Evolutionary conservation across 2,797 vertebrate genomes (phyloP).

Genomic region (Nannoperca obscura): DNA sequence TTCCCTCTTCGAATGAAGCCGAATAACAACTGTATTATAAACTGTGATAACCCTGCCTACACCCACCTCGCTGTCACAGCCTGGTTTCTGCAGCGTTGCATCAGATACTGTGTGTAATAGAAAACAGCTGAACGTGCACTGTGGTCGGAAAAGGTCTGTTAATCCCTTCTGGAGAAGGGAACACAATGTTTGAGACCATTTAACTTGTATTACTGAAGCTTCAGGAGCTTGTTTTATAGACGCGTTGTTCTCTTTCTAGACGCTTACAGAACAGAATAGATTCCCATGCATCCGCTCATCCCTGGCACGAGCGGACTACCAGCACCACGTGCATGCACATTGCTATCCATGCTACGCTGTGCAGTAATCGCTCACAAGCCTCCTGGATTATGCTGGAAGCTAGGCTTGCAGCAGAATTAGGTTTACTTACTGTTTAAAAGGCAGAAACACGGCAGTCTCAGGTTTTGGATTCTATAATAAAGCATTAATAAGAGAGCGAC

Average conservation of each 20-base stretch:
- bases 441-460: not conserved
- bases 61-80: not conserved
- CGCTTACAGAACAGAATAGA: too few relatives aligned
- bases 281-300: not conserved
- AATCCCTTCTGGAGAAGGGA: conserved; percentile 13
- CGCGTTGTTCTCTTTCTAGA: not conserved
- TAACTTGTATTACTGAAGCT: not conserved
- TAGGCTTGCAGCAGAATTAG: not conserved
- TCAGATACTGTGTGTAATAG: conserved; percentile 9
- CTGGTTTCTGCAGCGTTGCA: conserved; percentile 16
- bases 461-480: conserved; percentile 5
- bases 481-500: conserved; percentile 14
- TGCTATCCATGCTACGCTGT: not conserved
- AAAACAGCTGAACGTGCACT: conserved; percentile 23
- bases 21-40: conserved; percentile 1
- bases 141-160: conserved; percentile 12
- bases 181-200: conserved; percentile 3
- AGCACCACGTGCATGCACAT: not conserved
- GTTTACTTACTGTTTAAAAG: conserved; percentile 6
- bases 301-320: not conserved
- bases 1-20: not conserved
- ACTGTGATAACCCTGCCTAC: not conserved
- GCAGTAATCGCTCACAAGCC: not conserved
- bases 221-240: conserved; percentile 27
- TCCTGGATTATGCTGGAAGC: not conserved